Base-by-base conservation (phyloP, 2,113 vertebrate species). In the Synchiropus splendidus region DNA sequence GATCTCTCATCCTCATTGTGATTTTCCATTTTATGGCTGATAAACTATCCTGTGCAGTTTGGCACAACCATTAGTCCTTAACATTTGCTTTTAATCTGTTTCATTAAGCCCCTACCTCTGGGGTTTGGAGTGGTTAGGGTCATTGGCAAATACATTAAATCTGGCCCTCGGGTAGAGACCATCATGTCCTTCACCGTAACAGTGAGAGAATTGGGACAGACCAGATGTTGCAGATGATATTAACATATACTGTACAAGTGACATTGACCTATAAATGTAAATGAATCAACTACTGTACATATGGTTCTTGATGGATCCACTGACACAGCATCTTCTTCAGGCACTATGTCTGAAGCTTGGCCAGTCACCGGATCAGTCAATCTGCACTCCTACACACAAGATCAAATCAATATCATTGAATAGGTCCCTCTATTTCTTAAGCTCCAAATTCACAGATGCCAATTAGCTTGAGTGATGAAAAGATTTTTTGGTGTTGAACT, bases 391-490 rank as follows among this genome's bases (percentile, higher is more conserved):
- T 44, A 40, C 1, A 16, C 34, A 47, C 45, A 51, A 45, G 42
- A 34, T 13, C 30, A 1, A 39, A 76, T 76, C 70, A 61, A 80
- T 70, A 55, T n/a, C 35, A 74, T 59, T 37, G 57, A 77, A 44
- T 48, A 51, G 53, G 45, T 53, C 64, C 43, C 51, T 61, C 47
- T 64, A 74, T 77, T 54, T 51, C 59, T 55, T 58, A 69, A 73
- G 64, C 47, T 39, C 37, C 64, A 51, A 56, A 72, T 74, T 62
- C 63, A 62, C 61, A 70, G 66, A 67, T 65, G 61, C 68, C 76
- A 79, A 81, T 78, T 83, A 79, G 67, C 53, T 56, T 72, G 78
- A 83, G 74, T 68, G 74, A 81, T 78, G 72, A 78, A 73, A 64
- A 69, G 52, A 57, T 65, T 67, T 45, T 44, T 66, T 39, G 57